Base-by-base conservation (phyloP, 2,113 vertebrate genomes). In the Hassar affinis region DNA sequence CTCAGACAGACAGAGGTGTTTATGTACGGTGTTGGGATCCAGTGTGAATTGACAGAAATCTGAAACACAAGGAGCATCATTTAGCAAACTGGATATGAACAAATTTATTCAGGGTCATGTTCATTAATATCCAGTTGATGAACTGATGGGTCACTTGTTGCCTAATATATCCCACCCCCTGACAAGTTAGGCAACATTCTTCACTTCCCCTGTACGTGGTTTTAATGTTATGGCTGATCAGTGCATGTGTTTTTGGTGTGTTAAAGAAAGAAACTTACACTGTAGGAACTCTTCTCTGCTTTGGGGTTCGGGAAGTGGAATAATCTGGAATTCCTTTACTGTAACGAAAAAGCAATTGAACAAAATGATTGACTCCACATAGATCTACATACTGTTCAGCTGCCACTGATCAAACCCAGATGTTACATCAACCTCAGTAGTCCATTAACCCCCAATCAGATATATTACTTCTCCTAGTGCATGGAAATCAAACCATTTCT, bases 11-110 rank as follows among this genome's bases (percentile, higher is more conserved):
- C 11, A 5, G 49, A 84, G 84, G 74, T 75, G 25, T 49, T 72
- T 51, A 69, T 86, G 42, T 35, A 38, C 75, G 25, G 85, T 82
- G 85, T 82, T 79, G 12, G 59, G 79, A 72, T 84, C 85, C 75
- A 86, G 51, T 17, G 82, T 86, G 85, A 86, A 45, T 3, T 61
- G 79, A 56, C 78, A 84, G 78, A 61, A 80, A 66, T 86, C 86
- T 87, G 80, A 57, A 42, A 42, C 38, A 42, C 38, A 42, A 42
- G 38, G 38, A 42, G 38, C 38, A 2, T 42, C 38, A 42, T 42
- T 42, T 42, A 42, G 38, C 38, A 42, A 42, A 42, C 38, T 14
- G 78, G 42, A 85, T 54, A 57, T 7, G 12, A 45, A 61, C 38
- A 3, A 2, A 42, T 42, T 42, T 42, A 42, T 42, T 42, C 38